Base-by-base conservation (phyloP, 2,113 vertebrate species). In the Pachycephala philippinensis region DNA sequence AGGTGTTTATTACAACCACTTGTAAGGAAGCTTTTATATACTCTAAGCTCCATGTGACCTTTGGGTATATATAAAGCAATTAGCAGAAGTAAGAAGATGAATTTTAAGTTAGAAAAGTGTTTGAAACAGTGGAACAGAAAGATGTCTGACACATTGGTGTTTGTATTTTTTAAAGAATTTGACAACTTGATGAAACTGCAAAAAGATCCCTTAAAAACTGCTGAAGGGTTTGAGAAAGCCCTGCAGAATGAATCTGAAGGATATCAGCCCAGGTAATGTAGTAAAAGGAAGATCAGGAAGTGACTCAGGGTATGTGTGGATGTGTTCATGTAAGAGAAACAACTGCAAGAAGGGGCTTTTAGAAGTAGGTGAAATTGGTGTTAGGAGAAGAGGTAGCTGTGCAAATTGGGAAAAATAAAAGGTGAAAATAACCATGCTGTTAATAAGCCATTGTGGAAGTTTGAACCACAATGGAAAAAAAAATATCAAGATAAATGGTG, bases 71-170 rank as follows among this genome's bases (percentile, higher is more conserved):
- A 8, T 21, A 75, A 91, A 84, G 16, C 40, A 65, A n/a, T 49
- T 81, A 84, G 22, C 13, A 93, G 56, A 84, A 61, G 4, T 30
- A 77, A 49, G 42, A 15, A 77, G 8, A 57, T 77, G 57, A 76
- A 86, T 84, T 86, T 87, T 56, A 50, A 18, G 13, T 66, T 60
- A 70, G 11, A 54, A 37, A 65, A 82, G 26, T 23, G 17, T 77
- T 91, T 84, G 50, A 59, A 84, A 61, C 10, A 26, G 27, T 90
- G 56, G 50, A 54, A 65, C 17, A 37, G 70, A 78, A 82, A 40
- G 33, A 59, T 13, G 47, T 42, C 37, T 1, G 1, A 50, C 6
- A 21, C 0, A 3, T 8, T 31, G 13, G 14, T 70, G 11, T 45
- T 56, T 59, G 3, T 31, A 50, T 64, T 84, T 81, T 75, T 80